Evolutionary conservation across 2,888 invertebrate species (phyloP).

Genomic region (Drosophila antonietae): DNA sequence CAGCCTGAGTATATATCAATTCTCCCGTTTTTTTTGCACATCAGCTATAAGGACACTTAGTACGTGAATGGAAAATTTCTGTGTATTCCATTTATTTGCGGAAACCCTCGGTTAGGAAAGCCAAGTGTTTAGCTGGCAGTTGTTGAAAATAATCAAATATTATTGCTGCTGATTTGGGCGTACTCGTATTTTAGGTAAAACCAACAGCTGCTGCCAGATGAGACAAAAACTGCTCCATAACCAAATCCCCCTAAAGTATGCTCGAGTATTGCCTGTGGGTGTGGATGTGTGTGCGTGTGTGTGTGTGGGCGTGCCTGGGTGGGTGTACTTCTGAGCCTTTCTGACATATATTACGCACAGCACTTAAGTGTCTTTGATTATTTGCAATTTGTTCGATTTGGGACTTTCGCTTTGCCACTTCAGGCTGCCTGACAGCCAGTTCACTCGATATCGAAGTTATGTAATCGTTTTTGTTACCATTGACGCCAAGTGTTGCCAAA

Average conservation of each 20-base stretch:
- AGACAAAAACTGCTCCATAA: conserved; percentile 25
- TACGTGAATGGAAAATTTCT: conserved; percentile 17
- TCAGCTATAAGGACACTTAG: conserved; percentile 22
- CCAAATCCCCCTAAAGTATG: conserved; percentile 23
- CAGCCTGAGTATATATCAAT: conserved; percentile 19
- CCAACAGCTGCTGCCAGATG: conserved; percentile 53
- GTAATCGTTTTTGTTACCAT: conserved; percentile 69
- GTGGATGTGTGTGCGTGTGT: not conserved
- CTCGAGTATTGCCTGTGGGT: conserved; percentile 27
- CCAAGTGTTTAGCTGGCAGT: conserved; percentile 56
- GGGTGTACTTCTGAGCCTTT: conserved; percentile 15
- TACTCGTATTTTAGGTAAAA: conserved; percentile 54
- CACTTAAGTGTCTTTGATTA: conserved; percentile 74
- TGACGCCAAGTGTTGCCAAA: conserved; percentile 68
- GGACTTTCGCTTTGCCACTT: conserved; percentile 62
- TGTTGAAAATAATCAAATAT: conserved; percentile 65
- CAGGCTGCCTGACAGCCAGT: conserved; percentile 37
- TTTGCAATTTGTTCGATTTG: conserved; percentile 76
- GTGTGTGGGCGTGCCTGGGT: conserved; percentile 8
- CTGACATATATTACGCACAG: conserved; percentile 49
- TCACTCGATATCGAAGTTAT: conserved; percentile 53
- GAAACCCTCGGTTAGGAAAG: conserved; percentile 4
- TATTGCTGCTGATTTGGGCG: conserved; percentile 60
- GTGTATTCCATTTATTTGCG: conserved; percentile 40
- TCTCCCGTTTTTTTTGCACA: not conserved